Conservation (phyloP, 2,113 vertebrate species). For the Hyla sarda region DNA sequence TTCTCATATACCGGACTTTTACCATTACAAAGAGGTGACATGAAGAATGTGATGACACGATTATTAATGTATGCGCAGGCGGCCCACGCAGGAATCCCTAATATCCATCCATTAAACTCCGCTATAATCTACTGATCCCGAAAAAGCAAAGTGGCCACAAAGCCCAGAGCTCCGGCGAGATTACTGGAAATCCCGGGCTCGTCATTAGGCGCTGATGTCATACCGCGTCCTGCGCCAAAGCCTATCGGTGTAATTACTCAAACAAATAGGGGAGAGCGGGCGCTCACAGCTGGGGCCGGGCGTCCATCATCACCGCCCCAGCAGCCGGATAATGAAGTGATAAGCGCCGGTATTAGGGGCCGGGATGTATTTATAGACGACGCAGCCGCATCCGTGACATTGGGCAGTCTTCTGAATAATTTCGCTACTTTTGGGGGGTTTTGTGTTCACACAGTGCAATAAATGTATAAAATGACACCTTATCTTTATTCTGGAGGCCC, state of each 20-base stretch:
- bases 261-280: not conserved
- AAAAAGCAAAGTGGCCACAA: slow-evolving; percentile 36
- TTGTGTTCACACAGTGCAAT: too few species aligned
- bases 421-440: too few species aligned
- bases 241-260: not conserved
- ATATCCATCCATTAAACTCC: not conserved
- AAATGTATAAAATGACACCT: too few species aligned
- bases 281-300: slow-evolving; percentile 23
- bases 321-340: slow-evolving; percentile 27
- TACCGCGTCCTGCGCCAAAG: not conserved
- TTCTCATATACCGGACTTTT: too few species aligned
- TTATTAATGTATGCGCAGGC: not conserved
- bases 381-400: too few species aligned
- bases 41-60: not conserved
- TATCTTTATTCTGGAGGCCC: too few species aligned
- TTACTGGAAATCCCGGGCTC: slow-evolving; percentile 9
- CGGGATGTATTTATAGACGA: slow-evolving; percentile 4
- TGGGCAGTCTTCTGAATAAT: too few species aligned
- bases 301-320: not conserved
- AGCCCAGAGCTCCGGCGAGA: not conserved
- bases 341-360: slow-evolving; percentile 14
- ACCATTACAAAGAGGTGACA: not conserved
- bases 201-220: slow-evolving; percentile 14
- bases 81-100: not conserved
- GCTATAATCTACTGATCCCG: slow-evolving; percentile 10